These are phyloP conservation scores for Polydrusus cervinus DNA, from an alignment of 2,888 invertebrate genomes.

Conservation along the genomic window DNA sequence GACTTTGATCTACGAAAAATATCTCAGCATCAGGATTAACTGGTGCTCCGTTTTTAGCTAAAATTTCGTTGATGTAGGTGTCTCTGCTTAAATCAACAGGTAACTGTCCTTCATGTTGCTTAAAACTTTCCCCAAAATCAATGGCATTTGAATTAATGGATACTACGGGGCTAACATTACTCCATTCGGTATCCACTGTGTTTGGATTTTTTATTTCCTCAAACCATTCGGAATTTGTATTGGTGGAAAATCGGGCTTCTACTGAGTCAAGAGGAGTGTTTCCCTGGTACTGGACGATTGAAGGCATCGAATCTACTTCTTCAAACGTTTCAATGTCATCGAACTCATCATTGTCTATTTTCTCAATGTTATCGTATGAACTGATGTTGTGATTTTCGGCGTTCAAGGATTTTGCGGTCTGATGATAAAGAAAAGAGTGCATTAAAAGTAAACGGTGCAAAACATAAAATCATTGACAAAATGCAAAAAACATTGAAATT, in stretches of 20 bases:
- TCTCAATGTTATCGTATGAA: conserved; percentile 6
- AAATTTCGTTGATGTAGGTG: conserved; percentile 63
- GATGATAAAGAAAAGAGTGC: conserved; percentile 62
- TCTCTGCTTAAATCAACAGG: conserved; percentile 63
- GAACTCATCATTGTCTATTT: conserved; percentile 33
- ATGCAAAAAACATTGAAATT: neutral
- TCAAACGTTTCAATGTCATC: conserved; percentile 65
- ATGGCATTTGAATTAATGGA: conserved; percentile 65
- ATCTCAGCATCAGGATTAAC: conserved; percentile 67
- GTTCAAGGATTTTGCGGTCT: conserved; percentile 1
- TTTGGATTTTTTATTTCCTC: conserved; percentile 1
- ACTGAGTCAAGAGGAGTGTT: neutral
- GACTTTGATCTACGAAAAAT: conserved; percentile 53
- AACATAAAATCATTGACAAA: conserved; percentile 53
- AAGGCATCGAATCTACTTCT: conserved; percentile 55
- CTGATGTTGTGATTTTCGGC: conserved; percentile 25
- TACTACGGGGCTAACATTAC: conserved; percentile 61
- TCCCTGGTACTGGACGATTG: neutral
- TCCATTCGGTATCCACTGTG: conserved; percentile 48
- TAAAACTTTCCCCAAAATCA: conserved; percentile 4
- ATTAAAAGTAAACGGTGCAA: conserved; percentile 62
- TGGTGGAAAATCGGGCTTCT: conserved; percentile 5
- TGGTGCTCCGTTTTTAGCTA: conserved; percentile 61
- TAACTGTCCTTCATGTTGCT: conserved; percentile 16
- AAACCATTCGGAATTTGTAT: conserved; percentile 12